phyloP scores from a whole-genome alignment of 2,888 invertebrate species.

The Sepiola atlantica region DNA sequence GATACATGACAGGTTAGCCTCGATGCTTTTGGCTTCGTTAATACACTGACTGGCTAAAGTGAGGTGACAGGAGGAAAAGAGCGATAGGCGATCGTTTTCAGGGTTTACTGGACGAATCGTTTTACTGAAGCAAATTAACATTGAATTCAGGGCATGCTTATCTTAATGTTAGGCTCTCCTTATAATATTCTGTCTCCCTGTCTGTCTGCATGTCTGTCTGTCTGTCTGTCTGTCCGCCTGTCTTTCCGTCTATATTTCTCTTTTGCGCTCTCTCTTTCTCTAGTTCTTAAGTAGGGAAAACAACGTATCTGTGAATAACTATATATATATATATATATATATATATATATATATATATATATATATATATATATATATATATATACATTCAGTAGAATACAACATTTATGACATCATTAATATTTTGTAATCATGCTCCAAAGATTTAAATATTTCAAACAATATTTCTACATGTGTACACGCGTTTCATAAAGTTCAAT shows the following conservation, averaged over 20 bases:
- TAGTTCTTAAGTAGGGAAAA: too few relatives aligned
- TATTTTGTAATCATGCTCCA: background rate
- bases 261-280: background rate
- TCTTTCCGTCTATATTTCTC: background rate
- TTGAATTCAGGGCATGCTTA: constrained; percentile 18
- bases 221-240: background rate
- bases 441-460: too few relatives aligned
- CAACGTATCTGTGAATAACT: background rate
- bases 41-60: background rate
- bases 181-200: background rate
- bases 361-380: background rate
- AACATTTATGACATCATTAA: too few relatives aligned
- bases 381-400: too few relatives aligned
- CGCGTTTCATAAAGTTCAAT: background rate
- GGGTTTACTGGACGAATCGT: background rate
- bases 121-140: background rate
- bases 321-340: background rate
- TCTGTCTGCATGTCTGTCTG: background rate
- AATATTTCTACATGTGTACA: background rate
- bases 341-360: background rate
- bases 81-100: background rate
- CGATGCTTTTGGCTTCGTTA: background rate
- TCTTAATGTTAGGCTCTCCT: background rate
- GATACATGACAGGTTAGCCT: constrained; percentile 32
- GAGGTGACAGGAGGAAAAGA: constrained; percentile 10